phyloP scores from a whole-genome alignment of 2,797 vertebrate species.

The Pagetopsis macropterus region DNA sequence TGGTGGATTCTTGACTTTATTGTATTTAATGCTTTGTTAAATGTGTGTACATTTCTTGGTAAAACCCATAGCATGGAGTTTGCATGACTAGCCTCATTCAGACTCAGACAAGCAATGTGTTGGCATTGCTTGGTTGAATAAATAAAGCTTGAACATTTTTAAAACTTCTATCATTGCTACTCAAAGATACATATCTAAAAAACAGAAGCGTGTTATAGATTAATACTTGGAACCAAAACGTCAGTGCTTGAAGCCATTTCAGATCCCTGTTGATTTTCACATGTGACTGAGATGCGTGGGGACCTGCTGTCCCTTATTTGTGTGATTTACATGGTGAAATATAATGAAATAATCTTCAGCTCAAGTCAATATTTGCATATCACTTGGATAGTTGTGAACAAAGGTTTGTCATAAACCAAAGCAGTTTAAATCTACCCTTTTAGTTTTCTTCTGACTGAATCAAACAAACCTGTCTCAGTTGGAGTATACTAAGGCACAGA shows the following conservation, averaged over 20 bases:
- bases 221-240: neutral
- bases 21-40: neutral
- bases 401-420: slow-evolving; percentile 12
- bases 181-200: neutral
- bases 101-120: neutral
- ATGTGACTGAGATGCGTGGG: slow-evolving; percentile 1
- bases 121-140: neutral
- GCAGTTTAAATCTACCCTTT: neutral
- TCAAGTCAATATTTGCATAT: neutral
- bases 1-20: neutral
- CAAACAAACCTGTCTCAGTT: slow-evolving; percentile 31
- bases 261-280: slow-evolving; percentile 10
- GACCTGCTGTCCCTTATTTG: slow-evolving; percentile 4
- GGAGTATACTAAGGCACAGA: slow-evolving; percentile 50
- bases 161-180: neutral
- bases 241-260: slow-evolving; percentile 6
- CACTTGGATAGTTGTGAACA: neutral
- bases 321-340: neutral
- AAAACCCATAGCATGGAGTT: neutral
- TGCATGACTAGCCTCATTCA: neutral
- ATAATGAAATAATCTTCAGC: slow-evolving; percentile 1
- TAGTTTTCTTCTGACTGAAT: slow-evolving; percentile 37
- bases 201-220: neutral
- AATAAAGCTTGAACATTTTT: neutral
- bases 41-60: neutral